Evolutionary conservation across 2,888 invertebrate genomes (phyloP), one percentile per base, ranked within the genome.

Genomic region (Barypeithes pellucidus): DNA sequence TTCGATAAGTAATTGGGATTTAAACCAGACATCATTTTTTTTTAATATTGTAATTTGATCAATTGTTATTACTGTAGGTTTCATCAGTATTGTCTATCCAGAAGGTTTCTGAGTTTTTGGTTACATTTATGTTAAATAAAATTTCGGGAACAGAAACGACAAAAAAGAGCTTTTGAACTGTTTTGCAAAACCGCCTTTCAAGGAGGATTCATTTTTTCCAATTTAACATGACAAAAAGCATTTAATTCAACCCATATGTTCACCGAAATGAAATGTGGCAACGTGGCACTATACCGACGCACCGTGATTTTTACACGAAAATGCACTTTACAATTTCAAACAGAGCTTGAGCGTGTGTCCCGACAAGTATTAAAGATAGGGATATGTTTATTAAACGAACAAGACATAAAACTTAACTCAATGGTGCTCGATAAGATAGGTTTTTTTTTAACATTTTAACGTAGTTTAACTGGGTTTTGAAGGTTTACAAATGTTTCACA

Each of bases 341-440:
- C 70, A 74, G 74, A 61, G 67, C 80, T 80, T 77, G 77, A 80
- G 81, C 82, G 80, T 82, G 81, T 81, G 81, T 80, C 77, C 80
- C 79, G 75, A 72, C 75, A 69, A 75, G 60, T 72, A 57, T 72
- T 75, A 66, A 69, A 72, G 75, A 75, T 68, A 75, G 68, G 82
- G 84, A 85, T 86, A 85, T 85, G 86, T 85, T 86, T 86, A 86
- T 86, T 86, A 86, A 86, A 85, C 82, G 85, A 82, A 85, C 85
- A 85, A 67, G 82, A 78, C 79, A 82, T 84, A 81, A 82, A 83
- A 82, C 76, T 81, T 80, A 81, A 80, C 74, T 77, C 68, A 62
- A 75, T 66, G 65, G 71, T 63, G 72, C 22, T 54, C 36, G 73
- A 74, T 74, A 70, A 74, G 73, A 70, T 74, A 73, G 9, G 52